Evolutionary conservation across 2,113 vertebrate genomes (phyloP).

Genomic region (Sceloporus tristichus): DNA sequence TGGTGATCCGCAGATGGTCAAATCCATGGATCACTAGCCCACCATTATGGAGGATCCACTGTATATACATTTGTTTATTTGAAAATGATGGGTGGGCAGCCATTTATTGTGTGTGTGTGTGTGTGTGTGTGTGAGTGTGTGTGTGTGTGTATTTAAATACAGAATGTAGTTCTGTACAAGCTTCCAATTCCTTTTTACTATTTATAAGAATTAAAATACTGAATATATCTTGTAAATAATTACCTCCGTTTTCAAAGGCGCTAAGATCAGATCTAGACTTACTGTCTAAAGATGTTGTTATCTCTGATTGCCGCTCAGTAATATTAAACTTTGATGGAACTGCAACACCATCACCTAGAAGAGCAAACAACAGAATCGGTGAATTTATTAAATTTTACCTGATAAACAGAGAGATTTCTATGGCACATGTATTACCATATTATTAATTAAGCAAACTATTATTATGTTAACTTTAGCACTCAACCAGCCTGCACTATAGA

Average conservation of each 20-base stretch:
- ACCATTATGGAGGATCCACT: too few species aligned
- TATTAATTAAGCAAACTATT: not conserved
- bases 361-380: not conserved
- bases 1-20: too few species aligned
- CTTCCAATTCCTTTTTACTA: not conserved
- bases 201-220: not conserved
- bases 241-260: constrained; percentile 75
- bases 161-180: not conserved
- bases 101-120: too few species aligned
- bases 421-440: not conserved
- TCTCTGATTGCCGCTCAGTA: constrained; percentile 57
- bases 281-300: constrained; percentile 53
- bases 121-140: too few species aligned
- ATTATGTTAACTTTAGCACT: not conserved
- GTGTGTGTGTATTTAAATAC: not conserved
- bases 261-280: constrained; percentile 59
- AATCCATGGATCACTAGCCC: too few species aligned
- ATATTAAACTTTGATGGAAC: constrained; percentile 62
- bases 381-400: not conserved
- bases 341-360: constrained; percentile 66
- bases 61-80: not conserved
- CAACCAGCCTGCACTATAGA: not conserved
- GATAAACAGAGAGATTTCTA: not conserved
- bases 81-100: not conserved
- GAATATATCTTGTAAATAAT: constrained; percentile 17